Conservation (phyloP, 2,797 vertebrate genomes). For the Lacerta bilineata region DNA sequence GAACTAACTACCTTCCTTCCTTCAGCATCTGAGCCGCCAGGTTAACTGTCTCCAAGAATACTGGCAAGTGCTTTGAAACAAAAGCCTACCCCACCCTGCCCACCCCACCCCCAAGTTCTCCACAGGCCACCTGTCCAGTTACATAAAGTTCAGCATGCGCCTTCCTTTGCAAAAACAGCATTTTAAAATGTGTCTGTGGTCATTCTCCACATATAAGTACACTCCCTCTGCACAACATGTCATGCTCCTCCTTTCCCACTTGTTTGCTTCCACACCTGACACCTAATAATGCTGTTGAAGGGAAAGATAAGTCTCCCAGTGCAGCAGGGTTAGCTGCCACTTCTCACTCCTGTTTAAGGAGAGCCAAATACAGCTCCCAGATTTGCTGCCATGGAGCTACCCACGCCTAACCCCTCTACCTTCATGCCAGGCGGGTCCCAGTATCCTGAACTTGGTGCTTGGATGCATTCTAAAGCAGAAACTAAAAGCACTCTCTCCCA, state of each 20-base stretch:
- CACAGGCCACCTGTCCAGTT: neutral
- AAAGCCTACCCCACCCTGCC: too few species aligned
- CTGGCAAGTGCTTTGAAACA: neutral
- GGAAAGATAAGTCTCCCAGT: neutral
- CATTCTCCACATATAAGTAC: neutral
- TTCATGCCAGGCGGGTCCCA: neutral
- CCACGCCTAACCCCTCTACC: too few species aligned
- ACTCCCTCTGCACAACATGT: neutral
- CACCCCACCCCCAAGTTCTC: neutral
- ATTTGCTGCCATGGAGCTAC: neutral
- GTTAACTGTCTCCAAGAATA: neutral
- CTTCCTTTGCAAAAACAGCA: neutral
- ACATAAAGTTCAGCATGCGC: neutral
- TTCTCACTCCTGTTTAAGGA: too few species aligned
- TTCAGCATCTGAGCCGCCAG: constrained; percentile 4
- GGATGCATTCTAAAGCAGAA: neutral
- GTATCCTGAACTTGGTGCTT: too few species aligned
- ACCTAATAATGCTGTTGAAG: neutral
- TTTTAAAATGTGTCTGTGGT: neutral
- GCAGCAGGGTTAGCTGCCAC: neutral
- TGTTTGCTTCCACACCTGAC: neutral
- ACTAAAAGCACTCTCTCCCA: neutral
- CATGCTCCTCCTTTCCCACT: neutral
- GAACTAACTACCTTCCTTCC: neutral
- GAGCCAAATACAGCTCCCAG: neutral